Evolutionary conservation across 2,113 vertebrate species (phyloP).

Genomic region (Crotalus tigris): DNA sequence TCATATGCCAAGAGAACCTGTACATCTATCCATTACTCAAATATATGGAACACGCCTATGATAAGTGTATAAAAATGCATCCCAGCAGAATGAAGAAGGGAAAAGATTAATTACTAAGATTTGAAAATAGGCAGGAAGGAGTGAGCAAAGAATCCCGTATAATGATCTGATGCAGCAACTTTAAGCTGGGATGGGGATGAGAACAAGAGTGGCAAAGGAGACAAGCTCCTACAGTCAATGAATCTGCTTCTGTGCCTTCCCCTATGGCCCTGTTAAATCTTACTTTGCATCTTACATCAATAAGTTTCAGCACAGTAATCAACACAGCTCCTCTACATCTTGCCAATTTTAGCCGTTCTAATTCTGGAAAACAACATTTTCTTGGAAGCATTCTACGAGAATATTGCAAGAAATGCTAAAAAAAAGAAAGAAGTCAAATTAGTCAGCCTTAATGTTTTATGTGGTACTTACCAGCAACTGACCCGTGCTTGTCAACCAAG

Average conservation of each 20-base stretch:
- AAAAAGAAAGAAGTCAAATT: slow-evolving; percentile 30
- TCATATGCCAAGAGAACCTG: neutral
- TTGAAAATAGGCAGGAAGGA: neutral
- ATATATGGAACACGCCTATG: neutral
- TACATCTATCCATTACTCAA: neutral
- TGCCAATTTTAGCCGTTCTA: neutral
- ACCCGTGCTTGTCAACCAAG: slow-evolving; percentile 90
- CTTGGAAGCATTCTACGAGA: neutral
- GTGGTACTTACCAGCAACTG: slow-evolving; percentile 81
- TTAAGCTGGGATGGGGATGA: neutral
- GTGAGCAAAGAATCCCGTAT: neutral
- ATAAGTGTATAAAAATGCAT: neutral
- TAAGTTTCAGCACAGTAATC: neutral
- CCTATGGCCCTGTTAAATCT: neutral
- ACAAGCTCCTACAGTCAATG: neutral
- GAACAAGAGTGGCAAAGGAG: neutral
- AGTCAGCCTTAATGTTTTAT: slow-evolving; percentile 38
- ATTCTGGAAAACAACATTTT: neutral
- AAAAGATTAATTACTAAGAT: neutral
- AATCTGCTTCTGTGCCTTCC: neutral
- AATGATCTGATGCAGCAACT: neutral
- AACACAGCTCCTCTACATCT: neutral
- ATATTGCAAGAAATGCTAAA: slow-evolving; percentile 8
- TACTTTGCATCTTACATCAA: neutral
- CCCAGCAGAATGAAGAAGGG: neutral